Base-by-base conservation (phyloP, 2,888 invertebrate genomes). In the Lasioglossum pauxillum region DNA sequence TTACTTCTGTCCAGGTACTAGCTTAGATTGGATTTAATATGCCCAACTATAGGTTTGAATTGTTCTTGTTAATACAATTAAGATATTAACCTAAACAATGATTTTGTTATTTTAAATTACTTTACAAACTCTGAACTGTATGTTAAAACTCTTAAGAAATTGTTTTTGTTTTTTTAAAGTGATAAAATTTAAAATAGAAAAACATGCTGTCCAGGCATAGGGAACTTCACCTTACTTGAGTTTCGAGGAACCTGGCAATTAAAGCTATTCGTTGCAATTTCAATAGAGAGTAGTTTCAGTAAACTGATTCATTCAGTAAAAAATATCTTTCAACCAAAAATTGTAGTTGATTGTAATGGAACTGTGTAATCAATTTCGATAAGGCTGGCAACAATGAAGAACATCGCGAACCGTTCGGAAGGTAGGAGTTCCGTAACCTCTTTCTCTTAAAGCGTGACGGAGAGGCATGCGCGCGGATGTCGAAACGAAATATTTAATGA, bases 401-500 rank as follows among this genome's bases (percentile, higher is more conserved):
- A 75, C 38, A 23, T 23, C 49, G 69, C 49, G 49, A 75, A 72
- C 53, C 14, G 67, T 67, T 72, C 27, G 31, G 44, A 80, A 74
- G 38, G 57, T 67, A 76, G 46, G 60, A 60, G 64, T 38, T 60
- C 75, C 74, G 49, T 60, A 80, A 86, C 81, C 86, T 57, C 85
- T 27, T 81, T 86, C 78, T 71, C 85, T 67, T 72, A 78, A 82
- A 86, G 81, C 86, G 86, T 81, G 80, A 85, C 85, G 71, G 53
- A 44, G 35, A 75, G 77, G 84, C 84, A 81, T 81, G 84, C 67
- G 46, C 46, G 23, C 46, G 23, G 78, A 82, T 86, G 75, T 76
- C 86, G 85, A 85, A 85, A 86, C 53, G 78, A 85, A 78, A 78
- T 85, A 81, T 81, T 71, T 86, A 85, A 86, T 73, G 78, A 81